Evolutionary conservation across 2,888 invertebrate species (phyloP), one percentile per base, ranked within the genome.

Genomic region (Cosmia trapezina): DNA sequence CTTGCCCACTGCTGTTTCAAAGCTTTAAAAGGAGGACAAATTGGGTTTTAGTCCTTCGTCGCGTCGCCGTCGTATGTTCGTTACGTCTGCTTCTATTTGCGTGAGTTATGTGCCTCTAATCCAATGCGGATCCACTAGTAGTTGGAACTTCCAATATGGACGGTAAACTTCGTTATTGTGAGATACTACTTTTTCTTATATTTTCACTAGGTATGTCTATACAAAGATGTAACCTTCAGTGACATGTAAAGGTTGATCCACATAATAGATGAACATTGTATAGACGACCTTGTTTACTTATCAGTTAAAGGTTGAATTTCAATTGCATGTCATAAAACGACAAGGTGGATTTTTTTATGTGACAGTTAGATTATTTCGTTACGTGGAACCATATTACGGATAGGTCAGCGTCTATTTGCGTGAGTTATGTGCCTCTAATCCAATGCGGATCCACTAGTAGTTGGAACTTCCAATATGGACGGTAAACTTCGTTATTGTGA

Each of bases 381-480:
- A 60, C 43, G 59, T 49, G 4, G n/a, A n/a, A n/a, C n/a, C n/a
- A n/a, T n/a, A n/a, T n/a, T n/a, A n/a, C n/a, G n/a, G n/a, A n/a
- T n/a, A n/a, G n/a, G n/a, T n/a, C 75, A 75, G 59, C 22, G 57
- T 43, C 17, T 75, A 75, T 80, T 80, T 76, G 75, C 63, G 59
- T 54, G 51, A 12, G 51, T 60, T 63, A 19, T 43, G 47, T 53
- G 41, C 41, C 53, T 53, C 4, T 80, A 28, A 61, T 60, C 22
- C 11, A 53, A 80, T 59, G 4, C 22, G 57, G 19, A 57, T 59
- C 22, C 53, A n/a, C 57, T 53, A 74, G 41, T 37, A 33, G 74
- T 19, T 45, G 14, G 19, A 51, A 47, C 53, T 64, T 80, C 80
- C 22, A 59, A 47, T 22, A 7, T 53, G 12, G 19, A 47, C 9